Conservation (phyloP, 2,888 invertebrate genomes). For the Tuta absoluta region DNA sequence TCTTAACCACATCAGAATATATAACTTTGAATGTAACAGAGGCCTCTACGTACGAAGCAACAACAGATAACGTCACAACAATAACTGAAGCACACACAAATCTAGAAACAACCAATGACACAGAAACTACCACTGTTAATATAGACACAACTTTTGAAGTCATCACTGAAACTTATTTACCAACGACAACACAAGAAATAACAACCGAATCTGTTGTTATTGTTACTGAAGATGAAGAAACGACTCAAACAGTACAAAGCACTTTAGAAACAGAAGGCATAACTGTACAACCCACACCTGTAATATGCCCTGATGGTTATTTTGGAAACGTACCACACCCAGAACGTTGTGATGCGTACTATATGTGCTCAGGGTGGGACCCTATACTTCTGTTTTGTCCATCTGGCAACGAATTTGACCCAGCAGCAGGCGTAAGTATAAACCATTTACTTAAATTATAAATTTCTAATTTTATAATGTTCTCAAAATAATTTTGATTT, state of each 20-base stretch:
- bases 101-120: too few relatives aligned
- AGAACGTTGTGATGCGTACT: constrained; percentile 40
- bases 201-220: too few relatives aligned
- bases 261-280: background rate
- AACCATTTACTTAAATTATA: background rate
- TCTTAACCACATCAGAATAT: background rate
- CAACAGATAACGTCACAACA: too few relatives aligned
- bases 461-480: too few relatives aligned
- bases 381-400: constrained; percentile 37
- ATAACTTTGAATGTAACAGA: background rate
- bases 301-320: constrained; percentile 30
- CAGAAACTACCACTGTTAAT: too few relatives aligned
- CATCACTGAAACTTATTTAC: too few relatives aligned
- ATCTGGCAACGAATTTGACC: constrained; percentile 39
- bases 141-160: too few relatives aligned
- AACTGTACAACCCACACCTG: background rate
- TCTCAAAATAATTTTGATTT: too few relatives aligned
- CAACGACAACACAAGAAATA: too few relatives aligned
- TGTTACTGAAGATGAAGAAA: too few relatives aligned
- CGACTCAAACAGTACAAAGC: background rate
- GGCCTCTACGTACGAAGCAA: background rate
- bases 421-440: background rate
- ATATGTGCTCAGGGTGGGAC: constrained; percentile 37
- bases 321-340: constrained; percentile 44
- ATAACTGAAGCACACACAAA: too few relatives aligned